phyloP scores from a whole-genome alignment of 2,113 vertebrate genomes.

The Oxyura jamaicensis region DNA sequence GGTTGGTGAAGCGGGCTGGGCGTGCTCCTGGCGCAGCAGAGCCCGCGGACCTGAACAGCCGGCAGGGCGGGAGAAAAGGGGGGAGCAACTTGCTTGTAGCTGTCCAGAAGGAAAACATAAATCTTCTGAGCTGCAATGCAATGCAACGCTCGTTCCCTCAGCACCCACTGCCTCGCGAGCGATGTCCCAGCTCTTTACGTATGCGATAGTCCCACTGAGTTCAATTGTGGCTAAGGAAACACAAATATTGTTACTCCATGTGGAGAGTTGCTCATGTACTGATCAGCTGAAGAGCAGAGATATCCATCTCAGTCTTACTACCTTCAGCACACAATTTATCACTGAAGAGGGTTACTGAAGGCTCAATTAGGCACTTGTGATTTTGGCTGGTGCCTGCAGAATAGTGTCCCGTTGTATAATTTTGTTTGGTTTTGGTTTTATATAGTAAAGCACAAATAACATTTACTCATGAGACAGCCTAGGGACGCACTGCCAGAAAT shows the following conservation, averaged over 20 bases:
- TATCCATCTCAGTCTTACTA: not conserved
- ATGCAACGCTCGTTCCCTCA: not conserved
- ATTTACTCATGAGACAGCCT: constrained; percentile 74
- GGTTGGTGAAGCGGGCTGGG: not conserved
- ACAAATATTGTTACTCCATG: constrained; percentile 4
- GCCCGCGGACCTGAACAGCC: not conserved
- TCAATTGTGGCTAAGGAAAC: constrained; percentile 26
- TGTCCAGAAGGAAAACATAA: not conserved
- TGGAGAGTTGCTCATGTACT: constrained; percentile 1
- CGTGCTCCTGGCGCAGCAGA: not conserved
- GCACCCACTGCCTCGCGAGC: constrained; percentile 1
- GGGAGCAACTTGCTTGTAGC: not conserved
- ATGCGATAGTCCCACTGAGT: not conserved
- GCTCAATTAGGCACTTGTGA: not conserved
- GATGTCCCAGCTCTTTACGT: not conserved
- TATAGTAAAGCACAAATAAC: constrained; percentile 52
- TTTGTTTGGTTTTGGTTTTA: constrained; percentile 7
- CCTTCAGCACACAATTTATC: not conserved
- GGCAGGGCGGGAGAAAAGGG: not conserved
- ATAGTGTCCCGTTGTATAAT: not conserved
- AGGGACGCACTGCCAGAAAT: constrained; percentile 74
- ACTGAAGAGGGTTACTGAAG: not conserved
- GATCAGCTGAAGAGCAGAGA: not conserved
- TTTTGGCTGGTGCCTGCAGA: not conserved
- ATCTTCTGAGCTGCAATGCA: not conserved